Conservation (phyloP, 2,888 invertebrate species). For the Macrostomum cliftonense region DNA sequence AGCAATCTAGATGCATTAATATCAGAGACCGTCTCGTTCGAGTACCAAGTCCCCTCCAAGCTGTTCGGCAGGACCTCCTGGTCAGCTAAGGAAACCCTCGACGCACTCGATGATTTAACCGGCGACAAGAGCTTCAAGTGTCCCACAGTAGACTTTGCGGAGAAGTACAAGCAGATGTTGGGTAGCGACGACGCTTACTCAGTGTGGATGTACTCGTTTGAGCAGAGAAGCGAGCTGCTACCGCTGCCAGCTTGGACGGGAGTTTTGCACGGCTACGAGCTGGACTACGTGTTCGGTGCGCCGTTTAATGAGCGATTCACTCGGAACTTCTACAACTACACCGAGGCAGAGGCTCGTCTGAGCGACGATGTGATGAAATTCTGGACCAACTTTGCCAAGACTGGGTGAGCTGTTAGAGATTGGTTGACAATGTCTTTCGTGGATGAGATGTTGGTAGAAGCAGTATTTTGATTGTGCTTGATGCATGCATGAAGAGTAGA, state of each 20-base stretch:
- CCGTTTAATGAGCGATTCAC: slow-evolving; percentile 40
- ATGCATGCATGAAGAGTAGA: no score
- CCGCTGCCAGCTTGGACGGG: slow-evolving; percentile 30
- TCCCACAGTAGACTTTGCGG: slow-evolving; percentile 70
- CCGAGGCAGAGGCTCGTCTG: slow-evolving; percentile 59
- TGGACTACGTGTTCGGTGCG: slow-evolving; percentile 26
- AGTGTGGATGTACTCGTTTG: no score
- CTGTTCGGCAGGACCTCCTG: slow-evolving; percentile 1
- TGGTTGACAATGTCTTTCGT: no score
- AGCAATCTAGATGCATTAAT: slow-evolving; percentile 1
- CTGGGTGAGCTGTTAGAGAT: slow-evolving; percentile 49
- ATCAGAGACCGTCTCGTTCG: slow-evolving; percentile 13
- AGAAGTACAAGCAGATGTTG: slow-evolving; percentile 29
- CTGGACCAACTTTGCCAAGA: slow-evolving; percentile 83
- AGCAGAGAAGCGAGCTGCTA: slow-evolving; percentile 12
- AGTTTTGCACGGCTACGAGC: slow-evolving; percentile 28
- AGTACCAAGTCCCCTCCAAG: slow-evolving; percentile 12
- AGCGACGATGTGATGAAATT: slow-evolving; percentile 71
- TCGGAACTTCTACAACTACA: slow-evolving; percentile 42
- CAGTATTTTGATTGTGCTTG: no score
- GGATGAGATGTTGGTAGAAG: no score
- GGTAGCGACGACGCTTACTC: background rate
- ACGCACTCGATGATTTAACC: slow-evolving; percentile 70
- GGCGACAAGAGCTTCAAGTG: slow-evolving; percentile 88
- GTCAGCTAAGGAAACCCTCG: slow-evolving; percentile 47